Conservation (phyloP, 2,113 vertebrate genomes). For the Columba livia region DNA sequence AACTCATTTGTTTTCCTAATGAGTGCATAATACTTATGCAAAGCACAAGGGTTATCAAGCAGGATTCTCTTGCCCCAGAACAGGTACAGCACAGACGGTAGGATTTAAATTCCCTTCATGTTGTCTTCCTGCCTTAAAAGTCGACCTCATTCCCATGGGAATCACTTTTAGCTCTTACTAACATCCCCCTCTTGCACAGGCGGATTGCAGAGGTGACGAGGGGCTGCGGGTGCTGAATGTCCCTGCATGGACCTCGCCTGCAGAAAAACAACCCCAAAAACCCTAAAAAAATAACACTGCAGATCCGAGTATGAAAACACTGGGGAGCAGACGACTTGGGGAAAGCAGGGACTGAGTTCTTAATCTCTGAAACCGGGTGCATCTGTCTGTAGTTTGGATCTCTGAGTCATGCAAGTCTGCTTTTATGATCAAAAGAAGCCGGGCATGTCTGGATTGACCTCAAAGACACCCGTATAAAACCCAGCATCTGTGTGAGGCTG, state of each 20-base stretch:
- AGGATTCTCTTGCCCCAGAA: constrained; percentile 45
- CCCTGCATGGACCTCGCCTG: background rate
- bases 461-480: background rate
- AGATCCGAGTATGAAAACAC: background rate
- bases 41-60: constrained; percentile 46
- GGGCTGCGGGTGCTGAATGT: background rate
- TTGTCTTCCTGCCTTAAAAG: background rate
- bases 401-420: background rate
- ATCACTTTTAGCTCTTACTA: background rate
- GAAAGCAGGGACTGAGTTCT: background rate
- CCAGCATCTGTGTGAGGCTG: background rate
- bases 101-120: constrained; percentile 27
- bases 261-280: background rate
- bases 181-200: background rate
- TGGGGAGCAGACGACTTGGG: background rate
- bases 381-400: background rate
- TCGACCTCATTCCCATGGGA: constrained; percentile 6
- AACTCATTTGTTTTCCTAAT: constrained; percentile 17
- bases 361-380: background rate
- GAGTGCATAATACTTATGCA: constrained; percentile 15
- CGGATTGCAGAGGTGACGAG: background rate
- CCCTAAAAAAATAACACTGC: background rate
- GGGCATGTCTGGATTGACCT: background rate
- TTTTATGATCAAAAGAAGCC: background rate
- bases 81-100: background rate